Base-by-base conservation (phyloP, 1,140 invertebrate genomes). In the Bombus picipes region DNA sequence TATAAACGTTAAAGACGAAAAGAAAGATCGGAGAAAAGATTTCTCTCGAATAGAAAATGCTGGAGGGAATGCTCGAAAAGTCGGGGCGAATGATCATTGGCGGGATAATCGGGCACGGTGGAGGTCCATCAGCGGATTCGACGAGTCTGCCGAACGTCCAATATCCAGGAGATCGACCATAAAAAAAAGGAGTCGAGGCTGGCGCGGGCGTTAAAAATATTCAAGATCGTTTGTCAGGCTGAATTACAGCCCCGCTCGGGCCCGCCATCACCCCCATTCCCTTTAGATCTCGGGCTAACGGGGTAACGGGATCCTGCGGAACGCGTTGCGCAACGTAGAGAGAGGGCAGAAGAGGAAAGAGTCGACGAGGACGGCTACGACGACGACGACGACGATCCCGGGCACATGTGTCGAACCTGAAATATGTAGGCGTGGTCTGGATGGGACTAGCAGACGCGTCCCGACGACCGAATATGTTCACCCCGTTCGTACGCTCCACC, bases 391-490 rank as follows among this genome's bases (percentile, higher is more conserved):
- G 85, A 90, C 87, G 87, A 89, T 90, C 87, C 87, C 81, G 34
- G 90, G 90, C 94, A 95, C 94, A 95, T 95, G 95, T 95, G 95
- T 95, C 95, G 94, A 95, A 95, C 91, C 94, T 95, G 94, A 95
- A 95, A 95, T 95, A 95, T 95, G 94, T 95, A 95, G 95, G 95
- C 95, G 95, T 95, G 95, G 95, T 94, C 92, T 93, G 87, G 87
- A 91, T 79, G 88, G 87, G 90, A 92, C 91, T 93, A 95, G 92
- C 94, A 95, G 94, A 95, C 94, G 94, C 94, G 85, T 92, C 90
- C 88, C 94, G 93, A 94, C 94, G 93, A 93, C 91, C 88, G 95
- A 95, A 95, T 95, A 95, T 95, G 95, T 95, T 95, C 93, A 92
- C 91, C 93, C 92, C 94, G 86, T 90, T 92, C 76, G 75, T 85